Evolutionary conservation across 2,113 vertebrate genomes (phyloP).

Genomic region (Neolamprologus fasciatus): DNA sequence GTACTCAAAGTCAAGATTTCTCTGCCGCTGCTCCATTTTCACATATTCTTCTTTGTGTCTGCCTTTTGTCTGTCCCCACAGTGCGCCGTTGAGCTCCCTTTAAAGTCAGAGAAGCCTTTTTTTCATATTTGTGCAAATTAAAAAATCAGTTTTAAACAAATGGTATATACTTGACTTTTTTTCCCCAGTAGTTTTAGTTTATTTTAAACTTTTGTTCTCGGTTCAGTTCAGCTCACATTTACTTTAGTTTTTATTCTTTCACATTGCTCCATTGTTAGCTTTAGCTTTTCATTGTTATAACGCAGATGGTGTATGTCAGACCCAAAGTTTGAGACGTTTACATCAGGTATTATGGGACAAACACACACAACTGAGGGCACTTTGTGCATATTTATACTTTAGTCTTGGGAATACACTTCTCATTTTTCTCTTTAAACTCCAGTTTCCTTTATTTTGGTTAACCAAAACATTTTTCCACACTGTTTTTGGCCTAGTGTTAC

Average conservation of each 20-base stretch:
- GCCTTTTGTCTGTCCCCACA: background rate
- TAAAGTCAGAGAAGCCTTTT: background rate
- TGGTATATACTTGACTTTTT: background rate
- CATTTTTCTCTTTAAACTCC: background rate
- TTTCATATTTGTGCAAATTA: background rate
- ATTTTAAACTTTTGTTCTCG: background rate
- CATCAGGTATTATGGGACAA: background rate
- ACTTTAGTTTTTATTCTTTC: background rate
- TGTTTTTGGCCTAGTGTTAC: background rate
- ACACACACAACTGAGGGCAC: background rate
- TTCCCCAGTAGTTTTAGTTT: background rate
- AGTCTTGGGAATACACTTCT: background rate
- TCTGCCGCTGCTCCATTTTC: background rate
- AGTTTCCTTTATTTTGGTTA: background rate
- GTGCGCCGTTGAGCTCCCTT: background rate
- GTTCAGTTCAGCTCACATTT: background rate
- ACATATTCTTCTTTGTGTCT: background rate
- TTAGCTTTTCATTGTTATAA: background rate
- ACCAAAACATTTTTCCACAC: background rate
- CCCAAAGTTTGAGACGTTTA: background rate
- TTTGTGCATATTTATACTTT: background rate
- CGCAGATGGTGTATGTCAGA: background rate
- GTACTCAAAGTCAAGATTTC: background rate
- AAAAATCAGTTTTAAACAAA: background rate
- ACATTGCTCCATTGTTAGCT: background rate